Evolutionary conservation across 2,113 vertebrate genomes (phyloP), one percentile per base, ranked within the genome.

Genomic region (Dipodomys merriami): DNA sequence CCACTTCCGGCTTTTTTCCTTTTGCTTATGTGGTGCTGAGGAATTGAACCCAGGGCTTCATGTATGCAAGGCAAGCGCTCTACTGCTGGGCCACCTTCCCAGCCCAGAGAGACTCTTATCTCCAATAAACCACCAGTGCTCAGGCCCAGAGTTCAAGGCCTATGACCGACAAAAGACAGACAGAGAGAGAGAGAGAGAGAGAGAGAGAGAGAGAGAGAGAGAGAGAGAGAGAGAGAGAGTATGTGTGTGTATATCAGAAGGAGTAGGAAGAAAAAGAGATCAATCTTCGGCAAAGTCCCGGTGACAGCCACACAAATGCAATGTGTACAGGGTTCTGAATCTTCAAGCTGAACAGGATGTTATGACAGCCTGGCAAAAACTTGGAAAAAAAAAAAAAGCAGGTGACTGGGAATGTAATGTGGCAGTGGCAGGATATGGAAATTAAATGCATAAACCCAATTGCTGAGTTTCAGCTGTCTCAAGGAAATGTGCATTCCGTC

Each of bases 401-500:
- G 57, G n/a, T 85, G 74, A 72, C 30, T 16, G 12, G 67, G 80
- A 92, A 91, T 69, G 69, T 60, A 78, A 84, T 39, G 19, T 16
- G 46, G 57, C n/a, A 90, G 19, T 16, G 46, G 57, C n/a, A 90
- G 74, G 53, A 68, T 73, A 78, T 77, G 23, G 86, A 92, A 87
- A 93, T n/a, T 71, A 93, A 90, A 90, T 53, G 18, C 46, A 85
- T n/a, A 92, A 83, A 80, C 29, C 60, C 67, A 72, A 60, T 25
- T 73, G 22, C 60, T 49, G 22, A 65, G 33, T 83, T 88, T 80
- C 84, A 88, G 73, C 72, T 88, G n/a, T 12, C 83, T 90, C n/a
- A n/a, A 44, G 33, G 73, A 92, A 90, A 74, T 57, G 65, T 8
- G 29, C 12, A 68, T 10, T 74, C 53, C 23, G 44, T 30, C 60